Evolutionary conservation across 2,888 invertebrate genomes (phyloP).

Genomic region (Neoaliturus tenellus): DNA sequence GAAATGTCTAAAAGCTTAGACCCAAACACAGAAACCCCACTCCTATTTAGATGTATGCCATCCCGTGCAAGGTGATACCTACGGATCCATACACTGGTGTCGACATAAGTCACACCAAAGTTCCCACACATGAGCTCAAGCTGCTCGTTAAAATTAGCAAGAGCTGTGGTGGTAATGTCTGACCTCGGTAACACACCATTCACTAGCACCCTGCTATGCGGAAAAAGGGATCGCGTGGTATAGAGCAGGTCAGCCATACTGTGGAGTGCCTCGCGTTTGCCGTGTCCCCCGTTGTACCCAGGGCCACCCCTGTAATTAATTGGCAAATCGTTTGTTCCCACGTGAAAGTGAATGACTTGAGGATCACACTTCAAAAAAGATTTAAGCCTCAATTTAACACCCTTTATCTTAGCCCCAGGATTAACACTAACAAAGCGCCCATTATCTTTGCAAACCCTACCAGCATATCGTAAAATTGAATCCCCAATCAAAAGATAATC

Average conservation of each 20-base stretch:
- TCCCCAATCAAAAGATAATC: no score
- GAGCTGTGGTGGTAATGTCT: background rate
- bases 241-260: slow-evolving; percentile 7
- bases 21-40: no score
- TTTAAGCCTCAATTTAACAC: background rate
- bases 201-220: background rate
- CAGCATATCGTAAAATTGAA: no score
- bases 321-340: background rate
- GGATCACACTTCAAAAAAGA: background rate
- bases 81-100: no score
- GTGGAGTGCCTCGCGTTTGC: slow-evolving; percentile 9
- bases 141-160: background rate
- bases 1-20: no score
- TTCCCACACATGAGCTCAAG: background rate
- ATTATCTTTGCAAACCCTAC: no score
- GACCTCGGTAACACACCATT: background rate
- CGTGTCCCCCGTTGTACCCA: slow-evolving; percentile 14
- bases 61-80: slow-evolving; percentile 4
- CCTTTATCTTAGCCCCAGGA: background rate
- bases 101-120: background rate
- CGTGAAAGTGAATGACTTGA: background rate
- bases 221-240: slow-evolving; percentile 1
- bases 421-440: no score
- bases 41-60: background rate
- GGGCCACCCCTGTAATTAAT: background rate